phyloP scores from a whole-genome alignment of 1,140 invertebrate species.

The Zaprionus gabonicus region DNA sequence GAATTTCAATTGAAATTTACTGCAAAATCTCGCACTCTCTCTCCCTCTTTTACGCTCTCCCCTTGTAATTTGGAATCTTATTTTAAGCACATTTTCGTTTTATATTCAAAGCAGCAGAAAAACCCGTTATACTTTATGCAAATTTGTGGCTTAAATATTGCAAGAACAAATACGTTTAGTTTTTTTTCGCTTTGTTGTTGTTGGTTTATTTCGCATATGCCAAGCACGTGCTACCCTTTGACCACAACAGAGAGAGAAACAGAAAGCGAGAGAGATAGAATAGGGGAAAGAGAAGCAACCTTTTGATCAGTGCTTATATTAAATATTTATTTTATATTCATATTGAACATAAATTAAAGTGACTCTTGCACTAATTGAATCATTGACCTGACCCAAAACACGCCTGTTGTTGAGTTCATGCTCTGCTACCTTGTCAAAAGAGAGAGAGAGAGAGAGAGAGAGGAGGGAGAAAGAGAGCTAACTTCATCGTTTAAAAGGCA shows the following conservation, averaged over 20 bases:
- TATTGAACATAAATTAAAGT: constrained; percentile 4
- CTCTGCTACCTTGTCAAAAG: constrained; percentile 1
- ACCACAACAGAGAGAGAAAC: not conserved
- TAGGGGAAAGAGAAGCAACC: not conserved
- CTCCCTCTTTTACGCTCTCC: not conserved
- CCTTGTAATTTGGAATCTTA: not conserved
- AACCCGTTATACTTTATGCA: not conserved
- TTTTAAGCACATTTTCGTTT: not conserved
- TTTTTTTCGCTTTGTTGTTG: not conserved
- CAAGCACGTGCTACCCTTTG: constrained; percentile 1
- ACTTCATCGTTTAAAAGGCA: constrained; percentile 42
- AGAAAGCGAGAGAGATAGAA: not conserved
- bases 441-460: too few species aligned
- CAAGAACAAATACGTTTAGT: not conserved
- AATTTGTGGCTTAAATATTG: constrained; percentile 1
- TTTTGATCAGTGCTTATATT: not conserved
- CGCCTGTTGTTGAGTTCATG: not conserved
- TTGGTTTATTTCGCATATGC: not conserved
- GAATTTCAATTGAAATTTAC: not conserved
- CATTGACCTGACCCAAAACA: constrained; percentile 23
- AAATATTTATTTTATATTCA: not conserved
- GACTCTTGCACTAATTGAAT: constrained; percentile 27
- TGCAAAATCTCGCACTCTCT: not conserved
- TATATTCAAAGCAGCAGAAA: constrained; percentile 1
- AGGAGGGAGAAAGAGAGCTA: not conserved